Percentiles rank a stretch among this genome's conserved stretches.
These are phyloP conservation scores for Chaetophractus vellerosus DNA, from an alignment of 2,797 vertebrate species.

Conservation along the genomic window DNA sequence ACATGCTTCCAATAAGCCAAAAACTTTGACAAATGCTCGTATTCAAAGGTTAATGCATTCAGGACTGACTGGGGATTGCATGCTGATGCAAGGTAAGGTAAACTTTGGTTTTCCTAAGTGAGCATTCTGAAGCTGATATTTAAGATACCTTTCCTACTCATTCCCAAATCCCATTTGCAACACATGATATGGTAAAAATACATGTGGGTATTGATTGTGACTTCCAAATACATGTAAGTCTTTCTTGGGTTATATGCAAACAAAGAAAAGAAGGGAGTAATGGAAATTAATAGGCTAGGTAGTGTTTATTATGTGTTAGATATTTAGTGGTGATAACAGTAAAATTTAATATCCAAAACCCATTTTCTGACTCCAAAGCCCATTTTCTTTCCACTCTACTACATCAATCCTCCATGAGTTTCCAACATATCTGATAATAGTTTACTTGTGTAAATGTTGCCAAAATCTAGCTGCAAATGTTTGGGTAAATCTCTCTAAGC, in stretches of 20 bases:
- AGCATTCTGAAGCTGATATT: not conserved
- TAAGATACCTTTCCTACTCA: not conserved
- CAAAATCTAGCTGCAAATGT: not conserved
- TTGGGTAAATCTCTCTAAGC: not conserved
- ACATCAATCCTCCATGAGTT: not conserved
- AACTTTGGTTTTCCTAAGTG: slow-evolving; percentile 53
- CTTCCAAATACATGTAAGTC: slow-evolving; percentile 1
- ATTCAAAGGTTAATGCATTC: not conserved
- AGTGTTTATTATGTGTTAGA: not conserved
- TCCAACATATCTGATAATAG: not conserved
- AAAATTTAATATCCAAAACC: slow-evolving; percentile 3
- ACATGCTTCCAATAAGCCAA: not conserved
- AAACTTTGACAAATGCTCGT: slow-evolving; percentile 14
- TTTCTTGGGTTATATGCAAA: not conserved
- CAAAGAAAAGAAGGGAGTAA: slow-evolving; percentile 23
- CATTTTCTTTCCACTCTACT: not conserved
- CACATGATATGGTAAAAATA: slow-evolving; percentile 26
- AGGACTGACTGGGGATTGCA: slow-evolving; percentile 41
- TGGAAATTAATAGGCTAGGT: slow-evolving; percentile 12
- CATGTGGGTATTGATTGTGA: slow-evolving; percentile 28
- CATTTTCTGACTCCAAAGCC: not conserved
- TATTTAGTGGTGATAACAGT: not conserved
- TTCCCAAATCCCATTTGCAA: slow-evolving; percentile 13
- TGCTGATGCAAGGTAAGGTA: not conserved
- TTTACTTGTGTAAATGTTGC: not conserved